A percentile compares a stretch with the other conserved stretches of the same genome.
These are phyloP conservation scores for Araneus ventricosus DNA, from an alignment of 1,140 invertebrate genomes.

Conservation along the genomic window DNA sequence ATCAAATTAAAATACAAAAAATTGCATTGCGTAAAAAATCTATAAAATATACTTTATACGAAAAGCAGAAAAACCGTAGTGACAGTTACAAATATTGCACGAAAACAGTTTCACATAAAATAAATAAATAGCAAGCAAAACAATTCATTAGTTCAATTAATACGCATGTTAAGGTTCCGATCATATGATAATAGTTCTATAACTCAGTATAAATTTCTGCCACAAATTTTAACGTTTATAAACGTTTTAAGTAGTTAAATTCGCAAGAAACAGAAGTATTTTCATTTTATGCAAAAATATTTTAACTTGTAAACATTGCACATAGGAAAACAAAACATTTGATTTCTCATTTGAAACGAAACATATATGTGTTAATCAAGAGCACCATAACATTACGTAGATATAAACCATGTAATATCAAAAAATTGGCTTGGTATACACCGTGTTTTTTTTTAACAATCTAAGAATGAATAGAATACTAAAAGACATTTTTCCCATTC, in stretches of 20 bases:
- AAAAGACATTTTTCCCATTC: background rate
- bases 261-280: background rate
- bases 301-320: slow-evolving; percentile 12
- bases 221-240: background rate
- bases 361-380: slow-evolving; percentile 26
- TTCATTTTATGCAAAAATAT: background rate
- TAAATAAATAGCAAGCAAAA: background rate
- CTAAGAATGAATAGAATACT: background rate
- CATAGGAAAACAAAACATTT: slow-evolving; percentile 21
- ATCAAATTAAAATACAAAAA: background rate
- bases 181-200: background rate
- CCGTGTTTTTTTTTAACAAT: background rate
- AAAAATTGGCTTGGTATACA: background rate
- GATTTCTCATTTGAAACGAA: background rate
- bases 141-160: background rate
- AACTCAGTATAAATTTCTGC: background rate
- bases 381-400: slow-evolving; percentile 39
- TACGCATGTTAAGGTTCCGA: background rate
- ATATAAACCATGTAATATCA: slow-evolving; percentile 38
- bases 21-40: background rate
- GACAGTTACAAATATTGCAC: background rate
- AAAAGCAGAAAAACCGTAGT: background rate
- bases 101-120: background rate
- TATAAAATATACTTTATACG: background rate
- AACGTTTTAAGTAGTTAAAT: background rate